Base-by-base conservation (phyloP, 2,113 vertebrate species). In the Paradoxurus hermaphroditus region DNA sequence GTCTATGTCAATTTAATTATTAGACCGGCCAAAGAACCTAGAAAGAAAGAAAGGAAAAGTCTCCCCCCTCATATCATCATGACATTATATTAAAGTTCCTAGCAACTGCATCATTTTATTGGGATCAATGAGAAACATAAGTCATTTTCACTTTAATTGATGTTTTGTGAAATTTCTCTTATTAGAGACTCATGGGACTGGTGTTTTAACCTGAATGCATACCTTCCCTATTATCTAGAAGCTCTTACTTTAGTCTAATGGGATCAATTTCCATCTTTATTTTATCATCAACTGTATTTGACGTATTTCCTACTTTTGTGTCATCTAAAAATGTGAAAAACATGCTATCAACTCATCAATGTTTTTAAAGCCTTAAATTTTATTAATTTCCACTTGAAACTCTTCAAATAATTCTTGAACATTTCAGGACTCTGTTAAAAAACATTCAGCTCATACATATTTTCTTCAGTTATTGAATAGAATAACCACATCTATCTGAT, bases 101-200 rank as follows among this genome's bases (percentile, higher is more conserved):
- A 92, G 41, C 23, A 70, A 10, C 53, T 27, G 14, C 18, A 83
- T 70, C 46, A 75, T 83, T 92, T 86, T 77, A 46, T 86, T 67
- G 7, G 4, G 7, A 49, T 92, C 65, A 84, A 65, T 62, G 31
- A 88, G 84, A 95, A 87, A 51, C 23, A 25, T 5, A 86, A 90
- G 51, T 51, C 78, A 56, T 93, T 96, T 91, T 63, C 31, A 90
- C 10, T 19, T 53, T 92, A 84, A 87, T n/a, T 85, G 21, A 84
- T 85, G 11, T 83, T 90, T 90, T 31, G 34, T 59, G 73, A 89
- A 88, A 78, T 85, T 90, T 89, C 65, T 88, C 53, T 95, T 31
- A 78, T 53, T n/a, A 86, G 34, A 3, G 4, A 36, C 31, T 67
- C n/a, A 39, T 31, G 16, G 25, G 1, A 59, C 53, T 82, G 23